Conservation (phyloP, 2,113 vertebrate genomes). For the Pica pica region DNA sequence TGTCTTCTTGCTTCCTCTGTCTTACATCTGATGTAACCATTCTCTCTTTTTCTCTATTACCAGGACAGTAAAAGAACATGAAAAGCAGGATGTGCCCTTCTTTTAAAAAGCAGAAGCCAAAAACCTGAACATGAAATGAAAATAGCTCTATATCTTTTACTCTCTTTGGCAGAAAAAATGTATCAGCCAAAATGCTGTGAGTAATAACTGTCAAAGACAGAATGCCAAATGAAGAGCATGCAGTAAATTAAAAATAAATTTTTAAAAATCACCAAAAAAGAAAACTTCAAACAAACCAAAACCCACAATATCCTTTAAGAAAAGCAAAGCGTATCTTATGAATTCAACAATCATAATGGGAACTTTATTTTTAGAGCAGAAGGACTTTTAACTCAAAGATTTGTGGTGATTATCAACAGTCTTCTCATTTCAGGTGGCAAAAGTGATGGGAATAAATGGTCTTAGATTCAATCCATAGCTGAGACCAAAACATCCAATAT, state of each 20-base stretch:
- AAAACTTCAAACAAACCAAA: background rate
- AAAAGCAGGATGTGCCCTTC: background rate
- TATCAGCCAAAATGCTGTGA: slow-evolving; percentile 59
- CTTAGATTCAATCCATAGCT: background rate
- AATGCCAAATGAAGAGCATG: slow-evolving; percentile 17
- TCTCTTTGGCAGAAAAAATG: background rate
- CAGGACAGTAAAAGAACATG: background rate
- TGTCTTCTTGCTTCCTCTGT: slow-evolving; percentile 22
- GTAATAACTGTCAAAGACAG: slow-evolving; percentile 40
- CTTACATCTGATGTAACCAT: background rate
- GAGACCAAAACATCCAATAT: background rate
- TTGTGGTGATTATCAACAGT: background rate
- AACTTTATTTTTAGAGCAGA: background rate
- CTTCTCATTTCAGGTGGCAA: background rate
- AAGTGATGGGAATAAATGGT: background rate
- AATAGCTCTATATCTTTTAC: background rate
- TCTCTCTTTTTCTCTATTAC: background rate
- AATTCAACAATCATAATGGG: background rate
- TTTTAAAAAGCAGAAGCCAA: background rate
- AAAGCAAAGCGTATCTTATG: background rate
- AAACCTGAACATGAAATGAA: slow-evolving; percentile 6
- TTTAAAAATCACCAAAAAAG: background rate
- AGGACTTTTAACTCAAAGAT: background rate
- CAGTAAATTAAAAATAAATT: background rate
- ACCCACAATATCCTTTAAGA: background rate